phyloP scores from a whole-genome alignment of 2,888 invertebrate genomes.

The Cataglyphis albicans region DNA sequence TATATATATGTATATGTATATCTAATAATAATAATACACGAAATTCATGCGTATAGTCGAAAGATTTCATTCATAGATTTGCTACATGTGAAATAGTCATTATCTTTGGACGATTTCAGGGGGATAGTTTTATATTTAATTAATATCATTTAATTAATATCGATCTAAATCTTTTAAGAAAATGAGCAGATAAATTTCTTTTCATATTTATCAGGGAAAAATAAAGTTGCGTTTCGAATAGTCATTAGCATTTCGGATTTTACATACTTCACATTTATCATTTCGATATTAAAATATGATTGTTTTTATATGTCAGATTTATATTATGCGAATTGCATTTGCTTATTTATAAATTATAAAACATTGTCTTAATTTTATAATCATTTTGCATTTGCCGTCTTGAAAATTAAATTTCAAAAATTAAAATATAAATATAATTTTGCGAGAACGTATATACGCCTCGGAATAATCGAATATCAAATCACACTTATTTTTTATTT shows the following conservation, averaged over 20 bases:
- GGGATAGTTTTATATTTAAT: neutral
- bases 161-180: neutral
- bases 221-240: neutral
- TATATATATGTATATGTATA: neutral
- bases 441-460: neutral
- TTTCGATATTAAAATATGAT: neutral
- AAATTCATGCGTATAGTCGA: neutral
- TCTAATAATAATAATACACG: neutral
- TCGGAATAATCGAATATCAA: neutral
- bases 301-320: neutral
- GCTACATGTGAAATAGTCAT: slow-evolving; percentile 15
- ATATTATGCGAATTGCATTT: neutral
- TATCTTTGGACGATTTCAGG: neutral
- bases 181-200: neutral
- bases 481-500: neutral
- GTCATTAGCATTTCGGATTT: neutral
- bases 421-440: neutral
- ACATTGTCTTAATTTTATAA: slow-evolving; percentile 3
- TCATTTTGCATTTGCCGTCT: neutral
- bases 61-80: neutral
- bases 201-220: neutral
- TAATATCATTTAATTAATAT: neutral
- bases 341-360: slow-evolving; percentile 1
- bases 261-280: slow-evolving; percentile 9
- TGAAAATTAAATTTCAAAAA: neutral